These are phyloP conservation scores for Drosophila paranaensis DNA, from an alignment of 2,888 invertebrate genomes.

Conservation along the genomic window DNA sequence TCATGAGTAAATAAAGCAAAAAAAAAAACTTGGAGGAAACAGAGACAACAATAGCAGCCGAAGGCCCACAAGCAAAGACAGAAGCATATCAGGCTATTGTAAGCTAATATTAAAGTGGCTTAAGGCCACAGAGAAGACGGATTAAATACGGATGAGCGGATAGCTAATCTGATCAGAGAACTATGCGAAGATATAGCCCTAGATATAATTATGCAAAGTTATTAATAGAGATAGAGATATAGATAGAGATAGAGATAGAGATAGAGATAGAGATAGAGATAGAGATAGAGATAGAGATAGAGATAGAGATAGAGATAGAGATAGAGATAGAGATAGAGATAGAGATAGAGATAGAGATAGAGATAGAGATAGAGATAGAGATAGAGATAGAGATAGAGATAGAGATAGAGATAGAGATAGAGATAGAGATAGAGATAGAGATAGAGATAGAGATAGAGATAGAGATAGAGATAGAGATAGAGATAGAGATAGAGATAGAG, in stretches of 20 bases:
- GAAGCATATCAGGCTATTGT: constrained; percentile 6
- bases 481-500: background rate
- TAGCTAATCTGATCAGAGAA: background rate
- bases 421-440: background rate
- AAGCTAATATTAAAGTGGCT: constrained; percentile 6
- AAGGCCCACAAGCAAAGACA: constrained; percentile 10
- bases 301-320: constrained; percentile 2
- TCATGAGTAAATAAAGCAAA: constrained; percentile 56
- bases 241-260: constrained; percentile 3
- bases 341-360: constrained; percentile 3
- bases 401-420: background rate
- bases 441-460: constrained; percentile 1
- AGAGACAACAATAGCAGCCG: constrained; percentile 21
- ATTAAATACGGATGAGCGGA: background rate
- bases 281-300: constrained; percentile 2
- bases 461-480: constrained; percentile 1
- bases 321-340: constrained; percentile 1
- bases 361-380: constrained; percentile 3
- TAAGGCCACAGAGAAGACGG: background rate
- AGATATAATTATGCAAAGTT: too few relatives aligned
- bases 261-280: constrained; percentile 3
- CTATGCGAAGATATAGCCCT: too few relatives aligned
- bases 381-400: background rate
- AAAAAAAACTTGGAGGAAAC: constrained; percentile 11
- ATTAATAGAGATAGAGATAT: background rate